phyloP scores from a whole-genome alignment of 2,888 invertebrate species.

The Monoplex corrugatus region DNA sequence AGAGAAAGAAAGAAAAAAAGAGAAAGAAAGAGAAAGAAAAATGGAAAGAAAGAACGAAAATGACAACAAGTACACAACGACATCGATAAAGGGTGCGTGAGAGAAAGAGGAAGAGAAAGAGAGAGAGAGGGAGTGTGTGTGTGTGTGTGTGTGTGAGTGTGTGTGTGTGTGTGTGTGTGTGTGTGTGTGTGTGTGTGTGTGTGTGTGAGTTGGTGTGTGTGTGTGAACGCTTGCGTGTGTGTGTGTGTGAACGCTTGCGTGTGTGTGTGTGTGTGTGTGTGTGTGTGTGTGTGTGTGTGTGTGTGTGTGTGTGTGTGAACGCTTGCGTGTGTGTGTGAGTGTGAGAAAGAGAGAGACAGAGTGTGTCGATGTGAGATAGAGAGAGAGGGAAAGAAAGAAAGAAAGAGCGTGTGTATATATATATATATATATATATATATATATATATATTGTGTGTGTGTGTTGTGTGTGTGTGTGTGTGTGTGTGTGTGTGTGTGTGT shows the following conservation, averaged over 20 bases:
- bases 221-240: not conserved
- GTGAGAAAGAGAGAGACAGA: not conserved
- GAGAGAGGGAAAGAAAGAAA: no score
- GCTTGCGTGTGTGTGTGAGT: not conserved
- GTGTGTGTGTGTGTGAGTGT: not conserved
- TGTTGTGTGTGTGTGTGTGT: no score
- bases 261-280: not conserved
- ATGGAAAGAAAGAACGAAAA: not conserved
- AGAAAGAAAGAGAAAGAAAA: not conserved
- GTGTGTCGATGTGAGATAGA: not conserved
- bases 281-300: no score
- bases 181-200: not conserved
- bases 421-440: no score
- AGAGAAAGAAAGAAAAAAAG: not conserved
- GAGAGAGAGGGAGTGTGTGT: not conserved
- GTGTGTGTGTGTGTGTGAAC: no score
- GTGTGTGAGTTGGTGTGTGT: no score
- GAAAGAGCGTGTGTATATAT: no score
- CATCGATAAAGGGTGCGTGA: no score
- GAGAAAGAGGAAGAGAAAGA: not conserved
- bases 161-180: not conserved
- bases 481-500: no score
- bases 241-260: not conserved
- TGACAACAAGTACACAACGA: no score
- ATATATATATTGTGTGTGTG: no score